These are phyloP conservation scores for Neodiprion fabricii DNA, from an alignment of 1,140 invertebrate species.

Conservation along the genomic window DNA sequence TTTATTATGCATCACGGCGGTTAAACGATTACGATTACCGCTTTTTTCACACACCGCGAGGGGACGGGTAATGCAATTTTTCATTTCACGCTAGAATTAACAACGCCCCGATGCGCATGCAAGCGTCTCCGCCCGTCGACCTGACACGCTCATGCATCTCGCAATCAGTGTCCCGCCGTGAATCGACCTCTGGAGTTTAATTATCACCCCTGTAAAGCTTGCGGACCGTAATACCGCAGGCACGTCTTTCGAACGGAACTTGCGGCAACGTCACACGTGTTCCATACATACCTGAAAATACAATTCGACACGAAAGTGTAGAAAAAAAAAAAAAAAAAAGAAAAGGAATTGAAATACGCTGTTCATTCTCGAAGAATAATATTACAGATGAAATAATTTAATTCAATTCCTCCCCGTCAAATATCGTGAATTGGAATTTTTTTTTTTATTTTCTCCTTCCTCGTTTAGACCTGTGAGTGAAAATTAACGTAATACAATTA, in stretches of 20 bases:
- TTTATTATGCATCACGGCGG: background rate
- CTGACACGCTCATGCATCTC: too few relatives aligned
- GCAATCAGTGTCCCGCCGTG: too few relatives aligned
- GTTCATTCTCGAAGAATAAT: too few relatives aligned
- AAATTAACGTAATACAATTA: too few relatives aligned
- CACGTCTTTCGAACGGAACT: background rate
- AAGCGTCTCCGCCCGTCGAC: background rate
- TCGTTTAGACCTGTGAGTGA: too few relatives aligned
- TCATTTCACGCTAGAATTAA: conserved; percentile 1
- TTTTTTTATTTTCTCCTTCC: too few relatives aligned
- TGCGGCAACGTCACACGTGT: background rate
- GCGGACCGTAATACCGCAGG: background rate
- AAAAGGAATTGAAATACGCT: background rate
- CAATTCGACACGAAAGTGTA: background rate
- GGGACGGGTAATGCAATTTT: conserved; percentile 3
- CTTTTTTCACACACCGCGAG: background rate
- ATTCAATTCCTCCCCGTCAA: background rate
- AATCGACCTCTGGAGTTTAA: background rate
- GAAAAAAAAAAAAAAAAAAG: background rate
- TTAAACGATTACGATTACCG: background rate
- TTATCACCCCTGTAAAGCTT: background rate
- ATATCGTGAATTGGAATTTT: background rate
- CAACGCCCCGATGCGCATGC: background rate
- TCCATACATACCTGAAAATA: background rate
- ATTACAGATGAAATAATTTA: background rate